Base-by-base conservation (phyloP, 2,113 vertebrate genomes). In the Syrmaticus mikado region DNA sequence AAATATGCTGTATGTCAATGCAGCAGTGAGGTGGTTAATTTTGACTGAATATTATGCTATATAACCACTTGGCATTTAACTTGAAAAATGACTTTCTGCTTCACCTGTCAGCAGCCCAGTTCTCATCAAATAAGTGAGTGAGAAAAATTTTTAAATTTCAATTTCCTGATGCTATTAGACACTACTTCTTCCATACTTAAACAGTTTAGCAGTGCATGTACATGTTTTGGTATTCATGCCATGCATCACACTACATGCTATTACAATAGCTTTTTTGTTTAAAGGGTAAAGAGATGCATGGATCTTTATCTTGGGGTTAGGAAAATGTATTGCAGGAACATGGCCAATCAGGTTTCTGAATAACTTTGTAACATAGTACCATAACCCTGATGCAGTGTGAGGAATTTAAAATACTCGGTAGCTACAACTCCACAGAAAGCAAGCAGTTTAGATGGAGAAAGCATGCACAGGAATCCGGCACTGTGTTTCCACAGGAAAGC, bases 1-100 rank as follows among this genome's bases (percentile, higher is more conserved):
- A 97, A 98, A 97, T 96, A 97, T 95, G 96, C 98, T 97, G 98
- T 97, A 98, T 98, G 98, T 98, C 98, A 98, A 98, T 96, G 97
- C 97, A 97, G 98, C 98, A 98, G 97, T 98, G 97, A 98, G 98
- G 97, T 98, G 98, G 98, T 99, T 99, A 98, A 99, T 98, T 99
- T 98, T 98, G 98, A 98, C 98, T 98, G 98, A 98, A 98, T 98
- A 98, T 99, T 99, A 98, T 98, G 98, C 98, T 98, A 98, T 98
- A 98, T 98, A 98, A 99, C 98, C 98, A 98, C 98, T 98, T 99
- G 99, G 99, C 99, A 99, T 99, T 99, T 99, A 98, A 98, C 98
- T 98, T 99, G 99, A 99, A 98, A 99, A 99, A 99, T 99, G 98
- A 98, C 97, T 99, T 99, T 99, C 98, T 99, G 99, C 98, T 98